These are phyloP conservation scores for Zonotrichia leucophrys DNA, from an alignment of 2,113 vertebrate species.

Conservation along the genomic window DNA sequence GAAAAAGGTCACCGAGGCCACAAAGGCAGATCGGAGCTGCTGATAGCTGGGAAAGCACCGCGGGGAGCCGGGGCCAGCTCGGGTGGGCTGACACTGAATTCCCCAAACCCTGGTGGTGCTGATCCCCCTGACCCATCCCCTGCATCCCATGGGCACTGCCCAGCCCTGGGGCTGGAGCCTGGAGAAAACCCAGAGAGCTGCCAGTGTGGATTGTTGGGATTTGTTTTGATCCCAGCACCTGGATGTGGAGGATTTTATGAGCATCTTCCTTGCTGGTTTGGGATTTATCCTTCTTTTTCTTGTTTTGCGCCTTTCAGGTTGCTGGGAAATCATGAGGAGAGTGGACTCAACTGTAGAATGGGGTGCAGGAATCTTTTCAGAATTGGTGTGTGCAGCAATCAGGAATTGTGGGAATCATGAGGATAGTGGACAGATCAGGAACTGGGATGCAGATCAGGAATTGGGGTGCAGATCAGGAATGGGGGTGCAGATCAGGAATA, in stretches of 20 bases:
- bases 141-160: fast-evolving
- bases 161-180: not conserved
- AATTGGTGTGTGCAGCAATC: no score
- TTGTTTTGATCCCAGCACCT: not conserved
- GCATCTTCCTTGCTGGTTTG: not conserved
- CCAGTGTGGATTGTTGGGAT: not conserved
- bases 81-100: not conserved
- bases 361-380: no score
- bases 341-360: no score
- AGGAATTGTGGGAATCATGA: no score
- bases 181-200: not conserved
- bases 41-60: not conserved
- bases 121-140: fast-evolving
- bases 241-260: not conserved
- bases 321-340: fast-evolving
- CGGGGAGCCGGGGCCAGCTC: fast-evolving
- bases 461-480: not conserved
- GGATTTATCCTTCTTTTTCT: not conserved
- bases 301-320: not conserved
- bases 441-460: not conserved
- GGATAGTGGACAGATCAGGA: not conserved
- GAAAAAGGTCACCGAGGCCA: not conserved
- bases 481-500: fast-evolving
- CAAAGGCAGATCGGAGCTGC: not conserved
- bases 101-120: not conserved